phyloP scores from a whole-genome alignment of 2,888 invertebrate species.

The Drosophila dives region DNA sequence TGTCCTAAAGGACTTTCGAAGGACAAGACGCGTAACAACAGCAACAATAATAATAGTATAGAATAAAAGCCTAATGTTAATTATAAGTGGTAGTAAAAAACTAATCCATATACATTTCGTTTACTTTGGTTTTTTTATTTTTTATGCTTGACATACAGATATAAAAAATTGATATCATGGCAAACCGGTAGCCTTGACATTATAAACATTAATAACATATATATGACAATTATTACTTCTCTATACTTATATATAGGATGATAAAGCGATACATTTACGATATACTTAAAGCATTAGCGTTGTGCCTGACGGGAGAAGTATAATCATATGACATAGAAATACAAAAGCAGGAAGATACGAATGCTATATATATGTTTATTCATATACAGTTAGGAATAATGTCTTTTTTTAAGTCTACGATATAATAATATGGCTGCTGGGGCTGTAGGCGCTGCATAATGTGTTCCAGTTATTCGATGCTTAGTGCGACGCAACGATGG shows the following conservation, averaged over 20 bases:
- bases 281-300: background rate
- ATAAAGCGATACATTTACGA: background rate
- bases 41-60: background rate
- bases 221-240: conserved; percentile 2
- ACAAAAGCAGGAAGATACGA: conserved; percentile 25
- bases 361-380: conserved; percentile 8
- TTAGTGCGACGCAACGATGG: conserved; percentile 42
- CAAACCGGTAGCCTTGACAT: background rate
- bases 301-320: background rate
- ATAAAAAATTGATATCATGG: conserved; percentile 4
- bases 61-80: background rate
- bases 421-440: conserved; percentile 55
- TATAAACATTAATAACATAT: conserved; percentile 16
- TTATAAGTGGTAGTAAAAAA: background rate
- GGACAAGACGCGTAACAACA: background rate
- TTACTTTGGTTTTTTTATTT: conserved; percentile 68
- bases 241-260: conserved; percentile 19
- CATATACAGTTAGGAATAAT: conserved; percentile 36
- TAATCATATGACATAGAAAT: conserved; percentile 16
- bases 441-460: conserved; percentile 11
- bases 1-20: background rate
- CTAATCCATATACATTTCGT: no score
- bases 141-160: conserved; percentile 55
- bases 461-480: conserved; percentile 64
- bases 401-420: conserved; percentile 67